Evolutionary conservation across 1,140 invertebrate genomes (phyloP), one percentile per base, ranked within the genome.

Genomic region (Drosophila watanabei): DNA sequence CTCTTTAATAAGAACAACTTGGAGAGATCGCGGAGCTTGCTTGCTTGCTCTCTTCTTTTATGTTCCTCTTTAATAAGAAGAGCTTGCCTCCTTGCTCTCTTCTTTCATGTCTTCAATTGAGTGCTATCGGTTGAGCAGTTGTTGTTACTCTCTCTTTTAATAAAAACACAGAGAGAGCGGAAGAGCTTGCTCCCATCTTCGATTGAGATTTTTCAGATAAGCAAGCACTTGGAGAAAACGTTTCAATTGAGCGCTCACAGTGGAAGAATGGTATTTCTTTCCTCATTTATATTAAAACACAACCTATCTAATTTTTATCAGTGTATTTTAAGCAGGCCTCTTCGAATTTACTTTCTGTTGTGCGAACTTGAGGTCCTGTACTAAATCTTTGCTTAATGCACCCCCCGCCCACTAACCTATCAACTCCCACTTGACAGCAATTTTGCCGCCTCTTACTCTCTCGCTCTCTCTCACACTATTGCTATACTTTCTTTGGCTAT

Each of bases 361-460:
- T 58, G 37, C 35, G 4, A 63, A n/a, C 39, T n/a, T 11, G 6
- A 54, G 46, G 43, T 58, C 45, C 14, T 13, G 52, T 52, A 52
- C 46, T 63, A 78, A 58, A 63, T 79, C 65, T 71, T 57, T 16
- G 33, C 39, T 35, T 33, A 79, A 57, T 79, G 65, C 66, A 71
- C 65, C 76, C 65, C 76, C 79, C 76, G 59, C 76, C 76, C 75
- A 43, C 30, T 45, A 33, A 45, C 56, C 51, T n/a, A 48, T 60
- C 49, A 76, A 70, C 69, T 70, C 28, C 66, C 13, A 39, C 48
- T 39, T 33, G n/a, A 39, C 43, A 68, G 30, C 45, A 39, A 24
- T 35, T 39, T 39, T 18, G 46, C 52, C 28, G 45, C 30, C 52
- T 37, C 16, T 43, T 46, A 8, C 64, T 7, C 41, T 51, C 35